Percentiles rank a stretch among this genome's conserved stretches.
Evolutionary conservation across 2,113 vertebrate species (phyloP).

Genomic region (Ophiodon elongatus): DNA sequence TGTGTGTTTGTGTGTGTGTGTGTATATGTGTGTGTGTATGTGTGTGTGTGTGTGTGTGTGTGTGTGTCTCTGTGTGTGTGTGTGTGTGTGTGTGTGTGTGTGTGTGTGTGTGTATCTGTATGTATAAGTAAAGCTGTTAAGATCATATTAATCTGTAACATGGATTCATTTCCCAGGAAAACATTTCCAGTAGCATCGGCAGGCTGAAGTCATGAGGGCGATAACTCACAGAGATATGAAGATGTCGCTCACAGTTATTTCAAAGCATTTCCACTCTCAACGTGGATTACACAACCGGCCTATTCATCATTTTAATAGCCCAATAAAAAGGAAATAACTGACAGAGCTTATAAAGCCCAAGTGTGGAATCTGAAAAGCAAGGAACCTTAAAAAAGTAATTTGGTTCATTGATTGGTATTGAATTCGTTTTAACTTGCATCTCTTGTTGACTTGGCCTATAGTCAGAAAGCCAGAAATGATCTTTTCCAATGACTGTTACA

Average conservation of each 20-base stretch:
- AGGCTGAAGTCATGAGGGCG: slow-evolving; percentile 26
- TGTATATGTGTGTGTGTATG: slow-evolving; percentile 5
- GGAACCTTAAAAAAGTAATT: slow-evolving; percentile 27
- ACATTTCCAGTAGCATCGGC: slow-evolving; percentile 17
- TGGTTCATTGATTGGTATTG: background rate
- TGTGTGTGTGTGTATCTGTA: background rate
- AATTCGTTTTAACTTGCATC: slow-evolving; percentile 3
- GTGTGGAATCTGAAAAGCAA: slow-evolving; percentile 15
- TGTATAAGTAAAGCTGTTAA: slow-evolving; percentile 52
- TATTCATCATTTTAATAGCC: slow-evolving; percentile 61
- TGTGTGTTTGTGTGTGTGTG: background rate
- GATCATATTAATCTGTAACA: slow-evolving; percentile 53
- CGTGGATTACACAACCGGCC: slow-evolving; percentile 48
- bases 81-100: background rate
- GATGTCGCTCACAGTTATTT: slow-evolving; percentile 57
- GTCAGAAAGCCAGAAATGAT: background rate
- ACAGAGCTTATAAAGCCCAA: slow-evolving; percentile 7
- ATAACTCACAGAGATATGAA: slow-evolving; percentile 66
- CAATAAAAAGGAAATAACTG: slow-evolving; percentile 53
- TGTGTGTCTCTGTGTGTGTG: slow-evolving; percentile 5
- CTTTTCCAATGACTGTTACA: background rate
- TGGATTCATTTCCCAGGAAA: slow-evolving; percentile 28
- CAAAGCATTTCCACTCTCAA: slow-evolving; percentile 57
- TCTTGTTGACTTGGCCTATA: background rate
- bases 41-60: background rate